A percentile compares a stretch with the other conserved stretches of the same genome.
Evolutionary conservation across 2,888 invertebrate genomes (phyloP).

Genomic region (Blastobasis adustella): DNA sequence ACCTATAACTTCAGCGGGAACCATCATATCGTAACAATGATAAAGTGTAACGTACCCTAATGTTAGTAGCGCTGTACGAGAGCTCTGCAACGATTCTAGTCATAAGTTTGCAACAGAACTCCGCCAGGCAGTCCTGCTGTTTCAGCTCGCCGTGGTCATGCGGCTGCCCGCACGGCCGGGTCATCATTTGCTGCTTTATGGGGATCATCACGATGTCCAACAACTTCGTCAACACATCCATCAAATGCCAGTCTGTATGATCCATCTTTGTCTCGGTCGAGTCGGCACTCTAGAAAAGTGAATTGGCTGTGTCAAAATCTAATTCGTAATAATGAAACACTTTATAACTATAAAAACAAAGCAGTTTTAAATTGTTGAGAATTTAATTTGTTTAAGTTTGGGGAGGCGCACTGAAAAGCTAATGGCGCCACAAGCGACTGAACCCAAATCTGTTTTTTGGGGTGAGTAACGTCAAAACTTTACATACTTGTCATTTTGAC

Average conservation of each 20-base stretch:
- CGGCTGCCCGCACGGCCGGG: conserved; percentile 58
- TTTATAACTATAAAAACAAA: no score
- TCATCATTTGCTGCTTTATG: conserved; percentile 74
- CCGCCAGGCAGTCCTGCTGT: conserved; percentile 74
- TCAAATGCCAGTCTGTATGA: conserved; percentile 77
- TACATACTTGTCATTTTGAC: no score
- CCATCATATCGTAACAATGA: no score
- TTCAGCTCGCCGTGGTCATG: conserved; percentile 68
- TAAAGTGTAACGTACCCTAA: conserved; percentile 28
- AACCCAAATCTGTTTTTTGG: no score
- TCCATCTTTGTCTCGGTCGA: conserved; percentile 27
- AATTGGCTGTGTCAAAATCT: no score
- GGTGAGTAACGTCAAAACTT: no score
- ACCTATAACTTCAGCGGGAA: no score
- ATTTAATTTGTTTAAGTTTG: no score
- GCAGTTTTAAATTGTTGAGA: no score
- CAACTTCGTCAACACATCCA: conserved; percentile 88
- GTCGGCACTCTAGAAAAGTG: conserved; percentile 28
- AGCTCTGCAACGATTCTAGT: conserved; percentile 92
- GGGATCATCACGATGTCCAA: conserved; percentile 88
- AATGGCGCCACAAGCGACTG: no score
- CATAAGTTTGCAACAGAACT: conserved; percentile 84
- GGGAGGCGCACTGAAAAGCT: no score
- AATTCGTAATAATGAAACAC: no score
- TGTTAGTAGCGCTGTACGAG: conserved; percentile 53